Conservation (phyloP, 2,113 vertebrate species). For the Vulpes ferrilata region DNA sequence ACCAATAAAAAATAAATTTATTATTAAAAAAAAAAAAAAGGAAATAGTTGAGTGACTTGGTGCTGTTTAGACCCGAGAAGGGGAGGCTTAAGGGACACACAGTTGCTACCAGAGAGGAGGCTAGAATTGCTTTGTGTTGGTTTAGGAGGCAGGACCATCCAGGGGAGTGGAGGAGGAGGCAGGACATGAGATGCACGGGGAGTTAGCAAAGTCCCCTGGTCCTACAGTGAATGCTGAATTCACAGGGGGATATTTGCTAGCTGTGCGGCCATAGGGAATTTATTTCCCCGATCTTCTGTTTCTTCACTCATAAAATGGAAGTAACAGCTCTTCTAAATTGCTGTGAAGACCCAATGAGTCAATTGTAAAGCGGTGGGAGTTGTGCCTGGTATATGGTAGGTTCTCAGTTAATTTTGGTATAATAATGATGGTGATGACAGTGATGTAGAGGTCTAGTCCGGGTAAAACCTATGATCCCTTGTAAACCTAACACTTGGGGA, state of each 20-base stretch:
- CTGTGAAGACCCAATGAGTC: background rate
- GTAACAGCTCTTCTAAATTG: background rate
- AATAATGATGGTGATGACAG: background rate
- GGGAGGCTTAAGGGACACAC: background rate
- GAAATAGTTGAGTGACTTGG: constrained; percentile 12
- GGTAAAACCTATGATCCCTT: background rate
- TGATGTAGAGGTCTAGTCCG: background rate
- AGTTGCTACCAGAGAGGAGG: constrained; percentile 5
- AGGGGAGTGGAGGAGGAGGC: background rate
- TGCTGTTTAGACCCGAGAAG: background rate
- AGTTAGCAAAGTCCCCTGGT: background rate
- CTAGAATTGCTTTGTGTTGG: background rate
- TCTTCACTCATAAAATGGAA: constrained; percentile 48
- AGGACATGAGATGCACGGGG: background rate
- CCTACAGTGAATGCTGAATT: background rate
- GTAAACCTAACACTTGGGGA: constrained; percentile 16
- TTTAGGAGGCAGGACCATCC: background rate
- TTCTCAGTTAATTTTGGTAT: constrained; percentile 31
- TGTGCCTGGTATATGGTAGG: background rate
- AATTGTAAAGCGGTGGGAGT: background rate
- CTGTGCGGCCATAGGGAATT: background rate
- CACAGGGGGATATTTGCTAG: background rate
- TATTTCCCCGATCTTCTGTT: background rate
- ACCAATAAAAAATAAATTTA: no score
- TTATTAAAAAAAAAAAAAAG: no score